phyloP scores from a whole-genome alignment of 1,140 invertebrate genomes.

The Bursaphelenchus mucronatus region DNA sequence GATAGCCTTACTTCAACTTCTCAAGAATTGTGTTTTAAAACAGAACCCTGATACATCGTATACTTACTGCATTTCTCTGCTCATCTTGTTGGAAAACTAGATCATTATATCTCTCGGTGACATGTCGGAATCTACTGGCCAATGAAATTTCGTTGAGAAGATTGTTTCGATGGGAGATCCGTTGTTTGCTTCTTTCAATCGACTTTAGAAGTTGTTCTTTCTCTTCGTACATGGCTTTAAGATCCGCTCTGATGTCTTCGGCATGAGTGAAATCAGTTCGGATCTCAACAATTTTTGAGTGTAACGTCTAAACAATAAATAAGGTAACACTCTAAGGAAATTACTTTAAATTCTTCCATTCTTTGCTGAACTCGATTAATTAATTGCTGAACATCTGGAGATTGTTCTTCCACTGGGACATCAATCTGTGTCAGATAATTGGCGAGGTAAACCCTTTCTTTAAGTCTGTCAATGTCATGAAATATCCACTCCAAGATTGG shows the following conservation, averaged over 20 bases:
- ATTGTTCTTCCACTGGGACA: conserved; percentile 41
- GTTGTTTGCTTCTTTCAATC: conserved; percentile 39
- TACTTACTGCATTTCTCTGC: conserved; percentile 42
- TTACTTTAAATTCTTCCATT: conserved; percentile 53
- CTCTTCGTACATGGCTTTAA: conserved; percentile 49
- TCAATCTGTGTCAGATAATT: conserved; percentile 48
- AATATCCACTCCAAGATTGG: conserved; percentile 53
- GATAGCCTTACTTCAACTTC: too few species aligned
- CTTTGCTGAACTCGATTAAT: conserved; percentile 34
- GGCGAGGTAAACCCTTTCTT: conserved; percentile 47
- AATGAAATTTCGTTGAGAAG: conserved; percentile 35
- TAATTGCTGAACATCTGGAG: conserved; percentile 34
- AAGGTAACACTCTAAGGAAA: conserved; percentile 5
- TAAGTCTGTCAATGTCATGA: conserved; percentile 44
- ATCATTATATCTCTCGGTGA: conserved; percentile 40
- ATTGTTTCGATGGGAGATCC: conserved; percentile 25
- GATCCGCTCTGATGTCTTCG: conserved; percentile 38
- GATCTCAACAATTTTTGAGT: conserved; percentile 41
- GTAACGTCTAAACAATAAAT: conserved; percentile 27
- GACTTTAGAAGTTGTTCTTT: conserved; percentile 44
- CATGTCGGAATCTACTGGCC: conserved; percentile 31
- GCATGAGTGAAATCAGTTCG: conserved; percentile 37
- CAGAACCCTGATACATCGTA: too few species aligned
- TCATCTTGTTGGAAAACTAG: conserved; percentile 40
- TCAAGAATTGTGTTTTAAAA: too few species aligned